Base-by-base conservation (phyloP, 2,888 invertebrate genomes). In the Argyresthia albistria region DNA sequence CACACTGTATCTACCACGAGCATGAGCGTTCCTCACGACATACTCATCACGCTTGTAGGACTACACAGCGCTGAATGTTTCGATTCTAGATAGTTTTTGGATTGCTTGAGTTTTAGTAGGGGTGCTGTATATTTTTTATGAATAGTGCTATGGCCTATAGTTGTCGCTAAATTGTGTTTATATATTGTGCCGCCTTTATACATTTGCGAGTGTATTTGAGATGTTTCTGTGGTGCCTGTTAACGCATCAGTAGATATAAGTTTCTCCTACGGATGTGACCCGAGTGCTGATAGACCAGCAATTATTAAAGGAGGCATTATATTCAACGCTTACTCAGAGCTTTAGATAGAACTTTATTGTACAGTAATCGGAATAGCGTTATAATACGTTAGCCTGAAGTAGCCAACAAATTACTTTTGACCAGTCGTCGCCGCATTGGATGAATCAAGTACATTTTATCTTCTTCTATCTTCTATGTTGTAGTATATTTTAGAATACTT, bases 1-100 rank as follows among this genome's bases (percentile, higher is more conserved):
- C 43, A 35, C 42, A 43, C 35, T 43, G 43, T 50, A 50, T 39
- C 16, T 16, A 14, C 25, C 50, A 50, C 50, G 16, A 42, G 50
- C 50, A 50, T 50, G 50, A 43, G 15, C 36, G 15, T 8, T 15
- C 3, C 56, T 66, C 69, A 72, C 73, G 66, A 74, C 76, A 77
- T 71, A 63, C 60, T 70, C 79, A 78, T 79, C 63, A 66, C 72
- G 81, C 81, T 81, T 82, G 71, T 73, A 60, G 59, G 61, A 69
- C 70, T 70, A 66, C 61, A 75, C 76, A 75, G 73, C 73, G 79
- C 78, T 76, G 74, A 68, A 25, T 25, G 25, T 25, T 76, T 76
- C 76, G 66, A 64, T 68, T 66, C 67, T 71, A 9, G 15, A 48
- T 9, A 39, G 1, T 15, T 48, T 39, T 48, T 15, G 15, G 36